Evolutionary conservation across 2,797 vertebrate species (phyloP).

Genomic region (Sebastes hubbsi): DNA sequence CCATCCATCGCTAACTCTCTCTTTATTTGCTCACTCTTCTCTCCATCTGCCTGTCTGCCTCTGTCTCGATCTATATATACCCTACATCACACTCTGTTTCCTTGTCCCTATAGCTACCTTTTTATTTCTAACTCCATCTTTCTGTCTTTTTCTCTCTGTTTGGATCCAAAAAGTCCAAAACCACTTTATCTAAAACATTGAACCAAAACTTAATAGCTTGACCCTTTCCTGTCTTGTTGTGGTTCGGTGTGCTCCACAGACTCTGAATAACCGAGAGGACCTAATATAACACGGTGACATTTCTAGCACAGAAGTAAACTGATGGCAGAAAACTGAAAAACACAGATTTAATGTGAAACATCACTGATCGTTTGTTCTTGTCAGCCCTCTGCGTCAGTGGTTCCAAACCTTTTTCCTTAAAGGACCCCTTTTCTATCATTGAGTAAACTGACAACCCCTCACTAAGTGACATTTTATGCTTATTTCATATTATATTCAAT

Average conservation of each 20-base stretch:
- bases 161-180: background rate
- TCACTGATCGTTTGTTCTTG: background rate
- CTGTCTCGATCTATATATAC: constrained; percentile 9
- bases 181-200: background rate
- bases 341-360: background rate
- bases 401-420: too few relatives aligned
- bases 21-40: constrained; percentile 59
- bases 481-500: too few relatives aligned
- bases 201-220: background rate
- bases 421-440: too few relatives aligned
- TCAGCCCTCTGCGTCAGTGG: background rate
- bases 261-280: background rate
- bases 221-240: background rate
- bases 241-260: background rate
- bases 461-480: too few relatives aligned
- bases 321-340: background rate
- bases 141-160: constrained; percentile 1
- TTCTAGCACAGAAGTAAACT: background rate
- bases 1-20: constrained; percentile 61
- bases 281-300: background rate
- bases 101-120: constrained; percentile 29
- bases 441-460: too few relatives aligned
- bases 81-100: constrained; percentile 34
- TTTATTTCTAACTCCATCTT: constrained; percentile 30
- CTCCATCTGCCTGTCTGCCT: constrained; percentile 70